Conservation (phyloP, 2,113 vertebrate species). For the Ginglymostoma cirratum region DNA sequence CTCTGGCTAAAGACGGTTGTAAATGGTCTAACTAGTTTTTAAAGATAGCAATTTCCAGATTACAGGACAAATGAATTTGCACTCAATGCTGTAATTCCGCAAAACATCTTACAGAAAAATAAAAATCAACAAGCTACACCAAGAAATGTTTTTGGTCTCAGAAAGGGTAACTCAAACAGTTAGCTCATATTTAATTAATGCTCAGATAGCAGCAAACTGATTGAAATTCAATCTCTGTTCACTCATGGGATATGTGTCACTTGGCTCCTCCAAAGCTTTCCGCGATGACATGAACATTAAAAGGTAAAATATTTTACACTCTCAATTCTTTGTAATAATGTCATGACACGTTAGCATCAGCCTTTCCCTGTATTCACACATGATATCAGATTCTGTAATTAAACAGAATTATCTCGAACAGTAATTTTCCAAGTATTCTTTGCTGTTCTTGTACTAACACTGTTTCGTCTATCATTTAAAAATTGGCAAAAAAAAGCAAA, state of each 20-base stretch:
- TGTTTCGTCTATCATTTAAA: background rate
- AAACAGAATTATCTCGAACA: background rate
- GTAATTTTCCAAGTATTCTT: background rate
- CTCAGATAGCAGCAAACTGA: background rate
- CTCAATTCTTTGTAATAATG: background rate
- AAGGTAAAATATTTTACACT: background rate
- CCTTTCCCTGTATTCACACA: background rate
- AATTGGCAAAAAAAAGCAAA: background rate
- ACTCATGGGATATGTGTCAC: background rate
- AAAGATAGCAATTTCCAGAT: background rate
- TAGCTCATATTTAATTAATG: conserved; percentile 4
- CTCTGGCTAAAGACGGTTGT: background rate
- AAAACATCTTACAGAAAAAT: background rate
- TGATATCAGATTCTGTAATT: background rate
- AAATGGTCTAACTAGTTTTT: background rate
- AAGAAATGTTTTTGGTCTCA: background rate
- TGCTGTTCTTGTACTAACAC: background rate
- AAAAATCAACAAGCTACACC: background rate
- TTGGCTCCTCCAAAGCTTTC: background rate
- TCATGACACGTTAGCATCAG: background rate
- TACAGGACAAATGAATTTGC: background rate
- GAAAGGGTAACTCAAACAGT: background rate
- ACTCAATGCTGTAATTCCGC: background rate
- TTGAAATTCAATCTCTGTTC: conserved; percentile 16
- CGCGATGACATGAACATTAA: background rate